Conservation (phyloP, 1,140 invertebrate genomes). For the Trichogramma pretiosum region DNA sequence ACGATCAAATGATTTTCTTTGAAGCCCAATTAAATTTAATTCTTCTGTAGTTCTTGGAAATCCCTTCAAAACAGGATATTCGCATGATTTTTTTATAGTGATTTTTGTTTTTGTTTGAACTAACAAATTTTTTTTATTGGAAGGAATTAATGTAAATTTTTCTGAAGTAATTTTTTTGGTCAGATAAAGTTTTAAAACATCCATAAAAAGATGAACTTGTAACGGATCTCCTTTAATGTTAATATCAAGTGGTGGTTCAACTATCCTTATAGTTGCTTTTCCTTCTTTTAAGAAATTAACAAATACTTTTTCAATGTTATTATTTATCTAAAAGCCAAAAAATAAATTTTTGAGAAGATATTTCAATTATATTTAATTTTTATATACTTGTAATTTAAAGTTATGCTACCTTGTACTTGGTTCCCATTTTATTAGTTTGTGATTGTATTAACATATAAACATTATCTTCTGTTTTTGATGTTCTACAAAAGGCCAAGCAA, state of each 20-base stretch:
- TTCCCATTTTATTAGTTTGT: constrained; percentile 54
- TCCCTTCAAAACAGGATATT: constrained; percentile 58
- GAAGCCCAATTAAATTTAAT: constrained; percentile 51
- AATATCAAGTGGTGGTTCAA: constrained; percentile 59
- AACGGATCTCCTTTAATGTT: constrained; percentile 57
- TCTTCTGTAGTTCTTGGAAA: constrained; percentile 56
- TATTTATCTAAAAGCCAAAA: constrained; percentile 42
- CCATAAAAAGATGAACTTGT: constrained; percentile 61
- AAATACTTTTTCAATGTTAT: constrained; percentile 57
- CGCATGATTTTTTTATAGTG: constrained; percentile 49
- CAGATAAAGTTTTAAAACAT: constrained; percentile 52
- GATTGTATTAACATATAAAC: constrained; percentile 59
- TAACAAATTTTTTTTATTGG: constrained; percentile 44
- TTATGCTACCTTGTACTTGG: constrained; percentile 50
- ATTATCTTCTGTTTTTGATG: constrained; percentile 48
- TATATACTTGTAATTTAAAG: neutral
- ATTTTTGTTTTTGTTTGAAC: constrained; percentile 50
- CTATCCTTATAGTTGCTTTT: constrained; percentile 64
- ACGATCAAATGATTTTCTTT: constrained; percentile 54
- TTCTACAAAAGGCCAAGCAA: constrained; percentile 54
- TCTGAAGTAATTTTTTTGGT: constrained; percentile 49
- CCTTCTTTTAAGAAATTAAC: constrained; percentile 62
- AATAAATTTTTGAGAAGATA: neutral
- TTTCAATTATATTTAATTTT: too few relatives aligned
- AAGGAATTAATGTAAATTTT: constrained; percentile 38